Percentiles rank a stretch among this genome's conserved stretches.
Evolutionary conservation across 2,113 vertebrate genomes (phyloP).

Genomic region (Saimiri boliviensis): DNA sequence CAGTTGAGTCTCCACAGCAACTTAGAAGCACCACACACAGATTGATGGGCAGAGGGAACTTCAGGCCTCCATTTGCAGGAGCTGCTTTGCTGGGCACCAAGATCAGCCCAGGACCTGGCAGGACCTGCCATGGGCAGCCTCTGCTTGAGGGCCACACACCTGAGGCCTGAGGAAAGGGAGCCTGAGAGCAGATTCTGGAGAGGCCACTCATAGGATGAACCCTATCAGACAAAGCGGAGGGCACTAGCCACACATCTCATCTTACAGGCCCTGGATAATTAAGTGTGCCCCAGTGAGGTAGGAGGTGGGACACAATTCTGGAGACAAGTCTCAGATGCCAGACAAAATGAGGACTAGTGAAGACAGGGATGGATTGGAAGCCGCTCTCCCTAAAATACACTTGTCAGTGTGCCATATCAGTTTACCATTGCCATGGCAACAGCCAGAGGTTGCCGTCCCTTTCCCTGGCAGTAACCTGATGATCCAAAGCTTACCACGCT

Average conservation of each 20-base stretch:
- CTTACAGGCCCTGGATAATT: background rate
- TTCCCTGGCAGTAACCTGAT: too few species aligned
- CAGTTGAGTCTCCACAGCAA: too few species aligned
- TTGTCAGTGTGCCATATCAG: too few species aligned
- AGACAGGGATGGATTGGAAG: too few species aligned
- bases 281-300: background rate
- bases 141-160: background rate
- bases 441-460: too few species aligned
- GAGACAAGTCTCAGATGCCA: too few species aligned
- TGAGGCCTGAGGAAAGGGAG: background rate
- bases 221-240: background rate
- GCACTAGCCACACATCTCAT: background rate
- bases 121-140: background rate
- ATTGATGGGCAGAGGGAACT: accelerated
- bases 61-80: background rate
- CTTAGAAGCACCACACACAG: background rate
- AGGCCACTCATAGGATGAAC: background rate
- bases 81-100: background rate
- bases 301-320: too few species aligned
- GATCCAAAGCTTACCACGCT: too few species aligned
- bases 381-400: too few species aligned
- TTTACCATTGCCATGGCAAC: too few species aligned
- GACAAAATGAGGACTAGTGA: too few species aligned
- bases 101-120: background rate
- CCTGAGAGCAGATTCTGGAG: background rate